These are phyloP conservation scores for Galeopsomyia nigrocyanea DNA, from an alignment of 2,888 invertebrate genomes.

Conservation along the genomic window DNA sequence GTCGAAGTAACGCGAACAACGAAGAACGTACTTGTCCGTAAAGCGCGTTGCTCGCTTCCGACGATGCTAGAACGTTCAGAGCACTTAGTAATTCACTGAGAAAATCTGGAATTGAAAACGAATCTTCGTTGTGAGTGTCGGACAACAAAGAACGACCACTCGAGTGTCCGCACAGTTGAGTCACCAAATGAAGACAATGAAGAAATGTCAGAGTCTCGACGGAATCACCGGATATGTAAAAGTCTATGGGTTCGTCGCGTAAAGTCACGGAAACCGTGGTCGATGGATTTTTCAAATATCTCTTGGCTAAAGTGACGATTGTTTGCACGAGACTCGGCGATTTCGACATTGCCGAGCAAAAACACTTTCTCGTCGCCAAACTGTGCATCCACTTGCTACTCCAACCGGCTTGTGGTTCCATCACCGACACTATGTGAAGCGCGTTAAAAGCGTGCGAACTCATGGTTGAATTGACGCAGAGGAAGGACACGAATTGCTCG, in stretches of 20 bases:
- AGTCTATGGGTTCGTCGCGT: slow-evolving; percentile 59
- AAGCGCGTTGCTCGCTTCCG: slow-evolving; percentile 56
- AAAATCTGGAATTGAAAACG: slow-evolving; percentile 57
- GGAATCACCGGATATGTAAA: slow-evolving; percentile 62
- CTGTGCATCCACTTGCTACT: slow-evolving; percentile 62
- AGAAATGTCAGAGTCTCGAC: slow-evolving; percentile 61
- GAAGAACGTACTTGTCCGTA: slow-evolving; percentile 59
- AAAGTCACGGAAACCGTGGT: slow-evolving; percentile 54
- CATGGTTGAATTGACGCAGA: slow-evolving; percentile 51
- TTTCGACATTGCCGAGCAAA: slow-evolving; percentile 58
- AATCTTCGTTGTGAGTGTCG: slow-evolving; percentile 53
- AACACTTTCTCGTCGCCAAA: slow-evolving; percentile 57
- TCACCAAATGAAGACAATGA: slow-evolving; percentile 62
- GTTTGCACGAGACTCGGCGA: slow-evolving; percentile 59
- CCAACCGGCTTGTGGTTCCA: slow-evolving; percentile 64
- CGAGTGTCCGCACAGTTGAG: slow-evolving; percentile 58
- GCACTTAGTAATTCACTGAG: slow-evolving; percentile 54
- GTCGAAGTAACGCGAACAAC: slow-evolving; percentile 57
- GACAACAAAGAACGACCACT: slow-evolving; percentile 57
- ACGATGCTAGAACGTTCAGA: slow-evolving; percentile 57
- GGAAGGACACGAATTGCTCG: slow-evolving; percentile 61
- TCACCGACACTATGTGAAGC: slow-evolving; percentile 60
- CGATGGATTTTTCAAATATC: slow-evolving; percentile 55
- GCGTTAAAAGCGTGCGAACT: slow-evolving; percentile 54
- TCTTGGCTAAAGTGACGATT: slow-evolving; percentile 52